phyloP scores from a whole-genome alignment of 2,113 vertebrate genomes.

The human region GRCh38 chr3:48047001-48047500 shows the following conservation, averaged over 20 bases:
- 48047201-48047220: background rate
- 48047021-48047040: no score
- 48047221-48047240: background rate
- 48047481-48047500: background rate
- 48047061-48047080: no score
- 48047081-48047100: no score
- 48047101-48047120: no score
- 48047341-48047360: background rate
- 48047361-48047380: background rate
- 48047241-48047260: background rate
- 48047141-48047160: background rate
- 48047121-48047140: background rate
- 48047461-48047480: background rate
- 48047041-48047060: no score
- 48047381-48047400: background rate
- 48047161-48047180: background rate
- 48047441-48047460: background rate
- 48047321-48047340: background rate
- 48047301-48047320: background rate
- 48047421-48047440: background rate
- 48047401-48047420: background rate
- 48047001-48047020: no score
- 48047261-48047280: background rate
- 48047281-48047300: background rate
- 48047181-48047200: background rate